Base-by-base conservation (phyloP, 2,113 vertebrate species). In the Argyrosomus japonicus region DNA sequence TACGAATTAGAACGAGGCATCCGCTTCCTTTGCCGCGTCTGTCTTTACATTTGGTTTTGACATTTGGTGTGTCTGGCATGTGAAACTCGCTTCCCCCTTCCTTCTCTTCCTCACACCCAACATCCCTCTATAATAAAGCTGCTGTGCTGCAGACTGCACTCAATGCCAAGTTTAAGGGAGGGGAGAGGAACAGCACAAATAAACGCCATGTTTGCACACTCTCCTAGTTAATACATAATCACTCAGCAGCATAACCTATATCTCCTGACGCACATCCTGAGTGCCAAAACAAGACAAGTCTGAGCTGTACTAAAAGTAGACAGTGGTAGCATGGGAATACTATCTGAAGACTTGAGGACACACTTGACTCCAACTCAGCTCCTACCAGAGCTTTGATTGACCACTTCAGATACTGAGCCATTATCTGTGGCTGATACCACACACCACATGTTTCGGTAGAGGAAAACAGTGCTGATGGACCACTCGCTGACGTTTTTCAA, bases 81-180 rank as follows among this genome's bases (percentile, higher is more conserved):
- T 81, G 80, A 83, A 89, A 80, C 81, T 80, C 83, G 72, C 82
- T 90, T 88, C 91, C 81, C 84, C 72, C 77, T 82, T 77, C 72
- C 81, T 82, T 53, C 70, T 64, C 80, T 78, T 92, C 84, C 88
- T 88, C 84, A 83, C 82, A 77, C 79, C 68, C 62, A 60, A 69
- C 74, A 78, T 78, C 47, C 60, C 78, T 68, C 56, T 79, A 48
- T 78, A 84, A 89, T 85, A 84, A 88, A 85, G 75, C 80, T 23
- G 80, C 70, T 65, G 78, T 54, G 36, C 75, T 69, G 77, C 64
- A 56, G 62, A 74, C 36, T 63, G 69, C 48, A 76, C 50, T 68
- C 74, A 47, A 63, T 65, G 81, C 83, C 87, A 83, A 78, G 64
- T 73, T 60, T 76, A 78, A 83, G 45, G 71, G 64, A 84, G 60